Evolutionary conservation across 2,113 vertebrate genomes (phyloP).

Genomic region (Calyptomena viridis): DNA sequence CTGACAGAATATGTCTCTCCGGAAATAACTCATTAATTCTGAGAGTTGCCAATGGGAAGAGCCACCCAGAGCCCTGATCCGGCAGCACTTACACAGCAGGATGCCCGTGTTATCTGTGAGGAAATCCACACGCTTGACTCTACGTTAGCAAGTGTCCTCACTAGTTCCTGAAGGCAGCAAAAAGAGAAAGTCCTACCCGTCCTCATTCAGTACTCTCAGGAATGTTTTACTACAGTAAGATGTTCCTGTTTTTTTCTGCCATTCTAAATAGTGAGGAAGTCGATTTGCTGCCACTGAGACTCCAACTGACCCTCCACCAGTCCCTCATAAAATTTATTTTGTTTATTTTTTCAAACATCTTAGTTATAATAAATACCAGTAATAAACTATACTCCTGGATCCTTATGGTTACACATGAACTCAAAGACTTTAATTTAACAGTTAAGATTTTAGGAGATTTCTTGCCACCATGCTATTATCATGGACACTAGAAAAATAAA

Average conservation of each 20-base stretch:
- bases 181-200: conserved; percentile 47
- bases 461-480: background rate
- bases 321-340: background rate
- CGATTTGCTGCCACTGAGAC: background rate
- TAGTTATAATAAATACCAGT: background rate
- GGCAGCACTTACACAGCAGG: conserved; percentile 54
- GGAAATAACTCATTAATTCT: conserved; percentile 35
- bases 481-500: background rate
- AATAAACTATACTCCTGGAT: background rate
- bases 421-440: background rate
- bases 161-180: conserved; percentile 38
- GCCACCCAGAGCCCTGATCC: conserved; percentile 1
- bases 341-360: background rate
- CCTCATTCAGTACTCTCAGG: background rate
- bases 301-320: background rate
- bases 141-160: conserved; percentile 23
- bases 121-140: conserved; percentile 50
- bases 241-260: background rate
- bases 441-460: background rate
- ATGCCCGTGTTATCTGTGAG: conserved; percentile 64
- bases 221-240: background rate
- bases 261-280: background rate
- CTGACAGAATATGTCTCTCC: background rate
- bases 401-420: background rate
- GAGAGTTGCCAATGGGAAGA: conserved; percentile 13